Evolutionary conservation across 2,113 vertebrate genomes (phyloP), one percentile per base, ranked within the genome.

Genomic region (Ancistrus triradiatus): DNA sequence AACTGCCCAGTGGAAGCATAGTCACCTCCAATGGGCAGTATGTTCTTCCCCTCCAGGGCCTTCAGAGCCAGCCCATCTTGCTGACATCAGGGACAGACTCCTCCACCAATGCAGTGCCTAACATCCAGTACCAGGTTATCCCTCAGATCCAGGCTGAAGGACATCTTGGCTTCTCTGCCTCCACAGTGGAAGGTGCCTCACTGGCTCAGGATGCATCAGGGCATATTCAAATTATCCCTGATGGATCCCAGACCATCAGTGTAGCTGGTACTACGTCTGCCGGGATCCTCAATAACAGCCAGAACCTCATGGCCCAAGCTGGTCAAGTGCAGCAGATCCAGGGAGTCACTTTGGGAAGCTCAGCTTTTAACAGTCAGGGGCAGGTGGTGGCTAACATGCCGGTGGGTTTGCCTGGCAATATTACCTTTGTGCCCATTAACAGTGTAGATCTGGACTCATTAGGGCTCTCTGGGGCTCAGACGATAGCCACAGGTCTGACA

Each of bases 71-170:
- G 75, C 90, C 94, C 78, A 94, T 99, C 78, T 96, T 96, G 88
- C 92, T 98, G 84, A 91, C 94, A 42, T 90, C 93, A 71, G 95
- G 93, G 89, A 91, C 90, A 50, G 93, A 97, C 74, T 80, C 88
- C 65, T 91, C 94, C 78, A 90, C 92, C 89, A 93, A 93, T 83
- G 87, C 92, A 83, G 93, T 98, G 90, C 93, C 96, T 89, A 97
- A 89, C 74, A 95, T 98, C 85, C 96, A 98, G 60, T 99, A 99
- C 88, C 96, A 98, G 92, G 95, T 99, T 84, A 97, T 98, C 88
- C 96, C 96, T 87, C 95, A 98, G 84, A 91, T 99, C 83, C 95
- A 97, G 84, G 92, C 92, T 68, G 95, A 99, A 69, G 94, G 94
- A 86, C 96, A 98, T 75, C 89, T 99, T 85, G 92, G 92, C 83